These are phyloP conservation scores for Turdus rufiventris DNA, from an alignment of 2,113 vertebrate species.

Conservation along the genomic window DNA sequence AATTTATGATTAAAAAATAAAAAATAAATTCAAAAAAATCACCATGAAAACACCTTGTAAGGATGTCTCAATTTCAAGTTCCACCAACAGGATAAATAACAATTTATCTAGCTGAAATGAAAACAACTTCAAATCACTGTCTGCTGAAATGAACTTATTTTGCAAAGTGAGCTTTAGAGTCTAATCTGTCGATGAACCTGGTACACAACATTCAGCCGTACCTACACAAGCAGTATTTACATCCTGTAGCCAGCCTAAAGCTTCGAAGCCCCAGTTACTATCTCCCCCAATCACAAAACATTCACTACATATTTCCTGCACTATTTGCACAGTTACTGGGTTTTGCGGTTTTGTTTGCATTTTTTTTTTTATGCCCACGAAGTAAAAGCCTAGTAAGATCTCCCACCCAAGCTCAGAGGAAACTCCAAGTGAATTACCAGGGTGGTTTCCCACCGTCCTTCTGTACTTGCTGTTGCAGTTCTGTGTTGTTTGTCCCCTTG, in stretches of 20 bases:
- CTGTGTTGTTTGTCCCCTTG: neutral
- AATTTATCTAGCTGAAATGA: neutral
- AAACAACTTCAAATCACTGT: neutral
- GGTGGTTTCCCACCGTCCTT: neutral
- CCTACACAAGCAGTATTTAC: neutral
- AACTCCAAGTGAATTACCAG: rapidly evolving
- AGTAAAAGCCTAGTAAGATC: neutral
- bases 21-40: neutral
- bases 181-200: neutral
- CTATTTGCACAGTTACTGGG: neutral
- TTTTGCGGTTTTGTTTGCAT: neutral
- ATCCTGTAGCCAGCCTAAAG: neutral
- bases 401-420: neutral
- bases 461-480: neutral
- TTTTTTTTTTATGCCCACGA: neutral
- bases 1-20: neutral
- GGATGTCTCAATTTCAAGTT: neutral
- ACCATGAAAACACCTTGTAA: neutral
- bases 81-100: rapidly evolving
- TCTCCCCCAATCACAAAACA: neutral
- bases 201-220: neutral
- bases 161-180: neutral
- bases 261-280: neutral
- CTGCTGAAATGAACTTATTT: neutral
- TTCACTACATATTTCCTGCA: neutral